Percentiles rank a stretch among this genome's conserved stretches.
Conservation (phyloP, 2,113 vertebrate species). For the Progne subis region DNA sequence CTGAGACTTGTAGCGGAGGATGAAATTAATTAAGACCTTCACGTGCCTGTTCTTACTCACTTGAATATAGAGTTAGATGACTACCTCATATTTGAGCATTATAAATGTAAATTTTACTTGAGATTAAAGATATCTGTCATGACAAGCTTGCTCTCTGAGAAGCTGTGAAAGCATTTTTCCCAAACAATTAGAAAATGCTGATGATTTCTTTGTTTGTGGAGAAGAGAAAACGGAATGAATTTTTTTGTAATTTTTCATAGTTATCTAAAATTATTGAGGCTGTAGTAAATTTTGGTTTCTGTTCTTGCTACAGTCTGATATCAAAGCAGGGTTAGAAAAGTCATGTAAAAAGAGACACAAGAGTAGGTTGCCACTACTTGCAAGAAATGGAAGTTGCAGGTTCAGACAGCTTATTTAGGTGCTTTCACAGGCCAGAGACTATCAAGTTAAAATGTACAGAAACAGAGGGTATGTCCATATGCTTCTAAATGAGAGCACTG, state of each 20-base stretch:
- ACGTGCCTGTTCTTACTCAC: background rate
- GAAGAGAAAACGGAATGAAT: background rate
- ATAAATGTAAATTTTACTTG: background rate
- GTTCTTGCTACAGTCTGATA: background rate
- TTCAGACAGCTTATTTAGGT: background rate
- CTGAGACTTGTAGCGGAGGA: background rate
- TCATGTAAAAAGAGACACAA: background rate
- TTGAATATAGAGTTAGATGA: background rate
- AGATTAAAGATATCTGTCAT: background rate
- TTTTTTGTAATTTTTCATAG: background rate
- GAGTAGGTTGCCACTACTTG: background rate
- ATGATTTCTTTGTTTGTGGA: background rate
- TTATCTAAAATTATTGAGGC: background rate
- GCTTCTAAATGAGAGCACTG: background rate
- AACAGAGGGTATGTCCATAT: constrained; percentile 1
- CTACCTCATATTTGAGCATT: background rate
- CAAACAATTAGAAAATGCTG: background rate
- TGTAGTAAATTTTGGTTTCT: background rate
- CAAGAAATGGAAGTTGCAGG: background rate
- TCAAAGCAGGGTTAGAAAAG: background rate
- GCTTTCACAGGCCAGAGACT: background rate
- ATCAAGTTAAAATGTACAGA: background rate
- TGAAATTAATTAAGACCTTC: background rate
- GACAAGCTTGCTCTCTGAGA: background rate
- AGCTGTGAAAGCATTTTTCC: background rate